A percentile compares a stretch with the other conserved stretches of the same genome.
Conservation (phyloP, 2,888 invertebrate genomes). For the Melanostoma scalare region DNA sequence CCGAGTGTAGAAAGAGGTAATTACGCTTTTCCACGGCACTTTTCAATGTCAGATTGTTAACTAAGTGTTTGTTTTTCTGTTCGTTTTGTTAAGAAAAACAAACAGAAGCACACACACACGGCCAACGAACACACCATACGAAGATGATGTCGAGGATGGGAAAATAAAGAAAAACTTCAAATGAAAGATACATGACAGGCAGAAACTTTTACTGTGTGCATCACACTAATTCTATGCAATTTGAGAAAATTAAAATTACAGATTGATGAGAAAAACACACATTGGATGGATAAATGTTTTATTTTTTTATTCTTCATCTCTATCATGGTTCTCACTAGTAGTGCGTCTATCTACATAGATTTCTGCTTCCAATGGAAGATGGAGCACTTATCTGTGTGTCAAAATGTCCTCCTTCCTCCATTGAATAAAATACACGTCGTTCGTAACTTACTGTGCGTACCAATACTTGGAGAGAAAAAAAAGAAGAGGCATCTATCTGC, state of each 20-base stretch:
- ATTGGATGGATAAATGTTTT: not conserved
- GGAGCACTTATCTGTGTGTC: slow-evolving; percentile 24
- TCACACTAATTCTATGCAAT: slow-evolving; percentile 68
- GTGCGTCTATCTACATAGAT: slow-evolving; percentile 29
- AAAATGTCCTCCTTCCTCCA: slow-evolving; percentile 64
- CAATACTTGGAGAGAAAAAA: slow-evolving; percentile 28
- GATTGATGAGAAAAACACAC: slow-evolving; percentile 42
- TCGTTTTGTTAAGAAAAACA: slow-evolving; percentile 56
- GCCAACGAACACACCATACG: not conserved
- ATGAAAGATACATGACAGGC: slow-evolving; percentile 55
- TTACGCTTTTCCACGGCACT: slow-evolving; percentile 72
- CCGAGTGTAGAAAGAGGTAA: slow-evolving; percentile 67
- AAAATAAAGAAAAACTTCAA: slow-evolving; percentile 37
- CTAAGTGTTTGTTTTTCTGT: slow-evolving; percentile 30
- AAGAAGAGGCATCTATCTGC: slow-evolving; percentile 21
- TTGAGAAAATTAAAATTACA: slow-evolving; percentile 69
- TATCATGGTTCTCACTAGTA: not conserved
- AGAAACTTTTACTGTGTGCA: slow-evolving; percentile 37
- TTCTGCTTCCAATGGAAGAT: slow-evolving; percentile 55
- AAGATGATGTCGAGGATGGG: slow-evolving; percentile 41
- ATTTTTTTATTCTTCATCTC: slow-evolving; percentile 9
- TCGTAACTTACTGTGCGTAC: slow-evolving; percentile 25
- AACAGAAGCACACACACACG: slow-evolving; percentile 40
- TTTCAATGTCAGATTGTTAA: slow-evolving; percentile 73
- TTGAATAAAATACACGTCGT: slow-evolving; percentile 18